phyloP scores from a whole-genome alignment of 2,888 invertebrate species.

The Epiperipatus broadwayi region DNA sequence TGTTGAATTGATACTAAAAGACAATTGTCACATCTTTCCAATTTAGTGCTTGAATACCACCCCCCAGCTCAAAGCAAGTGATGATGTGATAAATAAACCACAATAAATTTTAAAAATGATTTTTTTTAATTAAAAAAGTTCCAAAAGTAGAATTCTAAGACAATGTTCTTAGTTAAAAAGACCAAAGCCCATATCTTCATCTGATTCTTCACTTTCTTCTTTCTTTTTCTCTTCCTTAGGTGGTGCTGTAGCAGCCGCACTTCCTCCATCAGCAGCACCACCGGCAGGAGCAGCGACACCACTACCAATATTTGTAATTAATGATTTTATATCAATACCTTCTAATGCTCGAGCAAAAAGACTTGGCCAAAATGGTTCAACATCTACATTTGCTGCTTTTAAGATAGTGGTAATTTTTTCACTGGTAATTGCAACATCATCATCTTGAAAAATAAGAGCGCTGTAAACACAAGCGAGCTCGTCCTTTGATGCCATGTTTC shows the following conservation, averaged over 20 bases:
- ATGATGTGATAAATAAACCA: too few species aligned
- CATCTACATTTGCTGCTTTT: constrained; percentile 85
- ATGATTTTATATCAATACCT: constrained; percentile 73
- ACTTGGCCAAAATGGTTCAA: constrained; percentile 98
- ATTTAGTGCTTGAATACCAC: too few species aligned
- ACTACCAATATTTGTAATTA: constrained; percentile 79
- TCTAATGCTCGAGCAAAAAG: constrained; percentile 92
- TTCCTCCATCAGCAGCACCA: constrained; percentile 25
- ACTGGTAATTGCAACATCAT: constrained; percentile 89
- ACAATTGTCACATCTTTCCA: too few species aligned
- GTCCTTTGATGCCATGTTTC: constrained; percentile 53
- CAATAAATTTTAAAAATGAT: too few species aligned
- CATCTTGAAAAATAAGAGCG: constrained; percentile 82
- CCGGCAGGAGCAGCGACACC: constrained; percentile 70
- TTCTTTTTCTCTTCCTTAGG: constrained; percentile 16
- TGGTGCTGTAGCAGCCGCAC: too few species aligned
- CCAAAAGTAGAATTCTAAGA: too few species aligned
- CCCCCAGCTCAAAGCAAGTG: too few species aligned
- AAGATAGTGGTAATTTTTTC: constrained; percentile 92
- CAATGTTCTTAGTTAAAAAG: constrained; percentile 20
- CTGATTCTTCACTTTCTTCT: constrained; percentile 18
- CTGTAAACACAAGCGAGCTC: constrained; percentile 97
- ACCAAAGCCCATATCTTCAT: constrained; percentile 21
- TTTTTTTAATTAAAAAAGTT: too few species aligned
- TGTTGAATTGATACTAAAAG: too few species aligned